Conservation (phyloP, 1,140 invertebrate species). For the Heliconius nattereri region DNA sequence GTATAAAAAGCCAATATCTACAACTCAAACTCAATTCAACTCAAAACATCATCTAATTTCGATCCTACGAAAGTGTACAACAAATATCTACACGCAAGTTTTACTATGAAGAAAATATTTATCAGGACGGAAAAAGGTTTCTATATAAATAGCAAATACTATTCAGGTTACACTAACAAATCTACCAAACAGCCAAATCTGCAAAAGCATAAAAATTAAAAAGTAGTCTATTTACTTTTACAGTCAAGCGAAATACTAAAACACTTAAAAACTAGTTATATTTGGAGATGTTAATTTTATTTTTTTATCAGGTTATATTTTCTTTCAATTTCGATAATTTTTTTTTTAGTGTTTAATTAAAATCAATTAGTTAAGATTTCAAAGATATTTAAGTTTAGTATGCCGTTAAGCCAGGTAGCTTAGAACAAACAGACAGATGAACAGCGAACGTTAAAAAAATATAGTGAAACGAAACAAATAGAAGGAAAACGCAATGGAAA, state of each 20-base stretch:
- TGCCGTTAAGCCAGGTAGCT: constrained; percentile 34
- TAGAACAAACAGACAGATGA: constrained; percentile 39
- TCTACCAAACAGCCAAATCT: constrained; percentile 9
- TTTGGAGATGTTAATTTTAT: not conserved
- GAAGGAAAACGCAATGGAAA: not conserved
- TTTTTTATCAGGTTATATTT: not conserved
- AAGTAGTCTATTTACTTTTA: constrained; percentile 2
- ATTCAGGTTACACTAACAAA: not conserved
- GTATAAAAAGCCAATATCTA: not conserved
- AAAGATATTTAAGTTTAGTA: constrained; percentile 16
- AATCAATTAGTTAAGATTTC: constrained; percentile 2
- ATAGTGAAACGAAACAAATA: constrained; percentile 11
- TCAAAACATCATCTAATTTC: not conserved
- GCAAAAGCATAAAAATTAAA: not conserved
- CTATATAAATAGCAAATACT: not conserved
- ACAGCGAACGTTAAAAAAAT: constrained; percentile 19
- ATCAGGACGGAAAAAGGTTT: not conserved
- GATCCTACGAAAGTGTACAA: not conserved
- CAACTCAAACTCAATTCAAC: not conserved
- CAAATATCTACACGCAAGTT: no score
- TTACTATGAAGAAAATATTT: not conserved
- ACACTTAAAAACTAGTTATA: not conserved
- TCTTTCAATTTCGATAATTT: no score
- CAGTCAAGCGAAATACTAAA: not conserved
- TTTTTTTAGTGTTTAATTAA: not conserved